A percentile compares a stretch with the other conserved stretches of the same genome.
These are phyloP conservation scores for Melinaea menophilus DNA, from an alignment of 2,888 invertebrate genomes.

Conservation along the genomic window DNA sequence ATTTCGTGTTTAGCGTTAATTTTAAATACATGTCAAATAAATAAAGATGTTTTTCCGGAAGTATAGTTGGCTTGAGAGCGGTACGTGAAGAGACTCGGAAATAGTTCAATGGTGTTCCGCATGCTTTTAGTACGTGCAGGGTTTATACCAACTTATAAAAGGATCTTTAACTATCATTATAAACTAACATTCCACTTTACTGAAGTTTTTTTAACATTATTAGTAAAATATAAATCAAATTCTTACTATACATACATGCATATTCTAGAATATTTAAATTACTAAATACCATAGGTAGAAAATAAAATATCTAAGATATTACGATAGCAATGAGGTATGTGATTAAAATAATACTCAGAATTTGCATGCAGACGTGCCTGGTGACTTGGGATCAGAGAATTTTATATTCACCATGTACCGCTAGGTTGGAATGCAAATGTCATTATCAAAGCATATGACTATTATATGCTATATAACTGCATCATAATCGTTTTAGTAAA, in stretches of 20 bases:
- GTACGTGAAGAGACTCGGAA: constrained; percentile 28
- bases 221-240: no score
- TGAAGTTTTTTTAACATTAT: no score
- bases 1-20: background rate
- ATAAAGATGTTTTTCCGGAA: constrained; percentile 20
- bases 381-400: constrained; percentile 10
- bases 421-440: background rate
- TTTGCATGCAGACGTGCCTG: constrained; percentile 31
- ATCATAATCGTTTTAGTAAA: background rate
- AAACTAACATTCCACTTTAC: background rate
- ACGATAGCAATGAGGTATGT: constrained; percentile 24
- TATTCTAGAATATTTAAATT: constrained; percentile 1
- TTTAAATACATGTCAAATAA: constrained; percentile 8
- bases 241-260: no score
- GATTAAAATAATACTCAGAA: constrained; percentile 32
- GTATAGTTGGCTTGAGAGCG: constrained; percentile 9
- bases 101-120: constrained; percentile 24
- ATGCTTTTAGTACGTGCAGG: constrained; percentile 17
- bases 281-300: constrained; percentile 20
- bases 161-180: background rate
- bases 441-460: background rate
- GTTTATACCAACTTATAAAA: constrained; percentile 9
- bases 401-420: constrained; percentile 1
- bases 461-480: background rate
- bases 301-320: constrained; percentile 23